Evolutionary conservation across 2,797 vertebrate genomes (phyloP).

Genomic region (Columba guinea): DNA sequence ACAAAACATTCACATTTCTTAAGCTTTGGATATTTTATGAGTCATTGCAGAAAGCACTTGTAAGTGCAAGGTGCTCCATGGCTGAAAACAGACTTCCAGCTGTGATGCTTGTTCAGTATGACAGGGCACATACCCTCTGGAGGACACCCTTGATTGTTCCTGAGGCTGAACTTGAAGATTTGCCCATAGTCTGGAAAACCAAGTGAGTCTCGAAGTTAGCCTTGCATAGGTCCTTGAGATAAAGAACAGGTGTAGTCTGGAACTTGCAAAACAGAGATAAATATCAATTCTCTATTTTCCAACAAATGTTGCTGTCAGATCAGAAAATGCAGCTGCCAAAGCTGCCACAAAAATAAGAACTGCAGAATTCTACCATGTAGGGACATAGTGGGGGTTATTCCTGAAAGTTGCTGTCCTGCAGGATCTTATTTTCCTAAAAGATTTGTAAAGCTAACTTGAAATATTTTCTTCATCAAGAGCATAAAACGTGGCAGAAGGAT

Average conservation of each 20-base stretch:
- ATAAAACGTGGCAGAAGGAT: neutral
- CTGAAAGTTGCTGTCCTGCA: neutral
- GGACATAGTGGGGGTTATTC: neutral
- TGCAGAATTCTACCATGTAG: neutral
- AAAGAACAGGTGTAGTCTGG: slow-evolving; percentile 19
- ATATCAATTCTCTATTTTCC: slow-evolving; percentile 6
- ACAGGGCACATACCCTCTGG: neutral
- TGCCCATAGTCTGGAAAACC: neutral
- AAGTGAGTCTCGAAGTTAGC: neutral
- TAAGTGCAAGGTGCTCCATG: neutral
- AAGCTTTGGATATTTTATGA: neutral
- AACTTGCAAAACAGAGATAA: slow-evolving; percentile 12
- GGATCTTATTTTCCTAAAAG: neutral
- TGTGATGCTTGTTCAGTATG: neutral
- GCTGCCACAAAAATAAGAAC: neutral
- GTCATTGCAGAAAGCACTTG: neutral
- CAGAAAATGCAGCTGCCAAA: slow-evolving; percentile 14
- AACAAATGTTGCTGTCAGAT: neutral
- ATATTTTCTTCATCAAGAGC: slow-evolving; percentile 5
- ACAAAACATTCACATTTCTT: neutral
- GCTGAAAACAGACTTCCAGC: neutral
- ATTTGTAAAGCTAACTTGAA: neutral
- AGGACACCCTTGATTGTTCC: neutral
- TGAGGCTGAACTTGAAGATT: neutral
- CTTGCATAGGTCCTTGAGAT: slow-evolving; percentile 28